phyloP scores from a whole-genome alignment of 2,888 invertebrate genomes.

The Timema cristinae region DNA sequence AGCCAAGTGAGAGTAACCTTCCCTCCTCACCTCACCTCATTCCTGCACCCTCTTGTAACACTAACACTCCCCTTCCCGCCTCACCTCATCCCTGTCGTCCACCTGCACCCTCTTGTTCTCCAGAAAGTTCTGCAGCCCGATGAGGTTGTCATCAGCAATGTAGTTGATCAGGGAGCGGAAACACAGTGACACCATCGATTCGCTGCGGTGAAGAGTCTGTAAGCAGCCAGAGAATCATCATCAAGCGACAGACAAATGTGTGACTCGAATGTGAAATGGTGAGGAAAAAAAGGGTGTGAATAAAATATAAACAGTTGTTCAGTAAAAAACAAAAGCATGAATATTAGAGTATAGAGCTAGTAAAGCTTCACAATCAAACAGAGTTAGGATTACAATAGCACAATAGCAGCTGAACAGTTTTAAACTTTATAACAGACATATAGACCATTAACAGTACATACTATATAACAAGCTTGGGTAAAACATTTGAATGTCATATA shows the following conservation, averaged over 20 bases:
- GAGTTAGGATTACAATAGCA: no score
- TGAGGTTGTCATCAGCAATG: slow-evolving; percentile 75
- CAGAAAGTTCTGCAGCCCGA: slow-evolving; percentile 75
- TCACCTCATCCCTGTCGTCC: slow-evolving; percentile 85
- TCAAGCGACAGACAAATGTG: slow-evolving; percentile 10
- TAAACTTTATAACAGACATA: no score
- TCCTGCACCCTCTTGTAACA: no score
- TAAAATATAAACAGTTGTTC: background rate
- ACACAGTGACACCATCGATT: slow-evolving; percentile 89
- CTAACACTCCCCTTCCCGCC: no score
- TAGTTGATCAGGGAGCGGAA: slow-evolving; percentile 76
- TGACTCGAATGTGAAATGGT: background rate
- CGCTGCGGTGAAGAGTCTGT: slow-evolving; percentile 82
- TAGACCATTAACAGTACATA: no score
- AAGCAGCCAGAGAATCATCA: slow-evolving; percentile 28
- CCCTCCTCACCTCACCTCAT: no score
- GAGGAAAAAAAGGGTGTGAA: background rate
- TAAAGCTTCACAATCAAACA: no score
- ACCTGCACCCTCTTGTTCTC: slow-evolving; percentile 76
- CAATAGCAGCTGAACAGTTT: no score
- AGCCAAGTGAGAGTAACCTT: no score
- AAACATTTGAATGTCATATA: no score
- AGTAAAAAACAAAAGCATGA: background rate
- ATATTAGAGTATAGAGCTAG: no score
- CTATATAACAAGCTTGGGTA: no score